These are phyloP conservation scores for Okapia johnstoni DNA, from an alignment of 2,113 vertebrate species.

Conservation along the genomic window DNA sequence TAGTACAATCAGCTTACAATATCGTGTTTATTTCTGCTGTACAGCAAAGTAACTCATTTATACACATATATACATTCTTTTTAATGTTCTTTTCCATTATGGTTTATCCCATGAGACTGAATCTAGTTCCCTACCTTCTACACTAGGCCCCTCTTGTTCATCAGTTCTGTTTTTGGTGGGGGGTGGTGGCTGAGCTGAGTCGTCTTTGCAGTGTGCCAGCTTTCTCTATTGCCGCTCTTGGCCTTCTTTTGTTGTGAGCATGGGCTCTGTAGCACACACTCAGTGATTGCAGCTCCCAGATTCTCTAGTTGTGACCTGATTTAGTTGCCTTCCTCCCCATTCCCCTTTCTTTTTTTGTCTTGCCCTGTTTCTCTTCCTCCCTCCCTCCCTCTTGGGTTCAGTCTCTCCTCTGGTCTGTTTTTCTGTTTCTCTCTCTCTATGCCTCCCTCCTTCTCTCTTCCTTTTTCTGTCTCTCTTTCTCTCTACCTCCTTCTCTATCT, in stretches of 20 bases:
- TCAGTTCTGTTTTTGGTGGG: neutral
- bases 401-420: neutral
- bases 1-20: neutral
- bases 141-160: neutral
- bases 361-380: neutral
- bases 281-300: neutral
- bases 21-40: neutral
- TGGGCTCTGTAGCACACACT: neutral
- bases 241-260: neutral
- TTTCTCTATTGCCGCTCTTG: neutral
- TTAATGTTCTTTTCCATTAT: neutral
- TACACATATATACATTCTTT: neutral
- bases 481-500: neutral
- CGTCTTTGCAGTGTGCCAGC: accelerated
- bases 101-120: neutral
- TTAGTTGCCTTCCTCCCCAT: neutral
- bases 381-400: neutral
- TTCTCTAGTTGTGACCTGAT: neutral
- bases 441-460: neutral
- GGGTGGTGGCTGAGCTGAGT: neutral
- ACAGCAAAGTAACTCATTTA: neutral
- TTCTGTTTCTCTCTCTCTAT: neutral
- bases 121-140: neutral
- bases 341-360: neutral
- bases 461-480: neutral